These are phyloP conservation scores for Rattus rattus DNA, from an alignment of 2,113 vertebrate species.

Conservation along the genomic window DNA sequence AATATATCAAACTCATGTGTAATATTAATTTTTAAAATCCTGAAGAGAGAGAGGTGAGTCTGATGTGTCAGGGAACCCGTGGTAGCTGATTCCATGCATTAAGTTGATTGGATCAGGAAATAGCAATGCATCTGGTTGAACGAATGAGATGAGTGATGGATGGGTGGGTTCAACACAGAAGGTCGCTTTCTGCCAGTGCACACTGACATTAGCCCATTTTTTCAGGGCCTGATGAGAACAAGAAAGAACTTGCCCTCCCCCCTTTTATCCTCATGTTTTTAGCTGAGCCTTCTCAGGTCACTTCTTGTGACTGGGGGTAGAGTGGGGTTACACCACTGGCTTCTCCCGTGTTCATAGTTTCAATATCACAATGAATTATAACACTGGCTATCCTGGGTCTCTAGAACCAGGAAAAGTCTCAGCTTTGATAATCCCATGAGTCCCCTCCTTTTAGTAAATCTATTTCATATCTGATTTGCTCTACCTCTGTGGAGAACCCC, in stretches of 20 bases:
- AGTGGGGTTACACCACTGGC: not conserved
- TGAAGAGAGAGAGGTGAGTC: not conserved
- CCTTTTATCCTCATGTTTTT: not conserved
- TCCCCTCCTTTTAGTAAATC: not conserved
- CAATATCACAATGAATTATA: not conserved
- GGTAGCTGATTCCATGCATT: not conserved
- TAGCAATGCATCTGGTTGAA: not conserved
- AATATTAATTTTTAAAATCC: not conserved
- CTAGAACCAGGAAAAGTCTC: no score
- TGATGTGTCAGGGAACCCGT: not conserved
- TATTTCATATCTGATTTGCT: not conserved
- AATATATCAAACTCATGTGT: not conserved
- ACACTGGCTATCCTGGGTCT: not conserved
- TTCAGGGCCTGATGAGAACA: not conserved
- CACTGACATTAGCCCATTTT: accelerated
- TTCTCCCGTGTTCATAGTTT: not conserved
- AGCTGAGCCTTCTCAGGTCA: not conserved
- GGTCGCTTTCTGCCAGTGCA: accelerated
- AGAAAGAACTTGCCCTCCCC: no score
- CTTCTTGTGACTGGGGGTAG: no score
- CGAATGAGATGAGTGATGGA: not conserved
- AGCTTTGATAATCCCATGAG: not conserved
- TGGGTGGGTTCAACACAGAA: not conserved
- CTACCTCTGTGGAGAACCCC: not conserved
- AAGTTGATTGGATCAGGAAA: not conserved